Base-by-base conservation (phyloP, 2,113 vertebrate species). In the Syrrhaptes paradoxus region DNA sequence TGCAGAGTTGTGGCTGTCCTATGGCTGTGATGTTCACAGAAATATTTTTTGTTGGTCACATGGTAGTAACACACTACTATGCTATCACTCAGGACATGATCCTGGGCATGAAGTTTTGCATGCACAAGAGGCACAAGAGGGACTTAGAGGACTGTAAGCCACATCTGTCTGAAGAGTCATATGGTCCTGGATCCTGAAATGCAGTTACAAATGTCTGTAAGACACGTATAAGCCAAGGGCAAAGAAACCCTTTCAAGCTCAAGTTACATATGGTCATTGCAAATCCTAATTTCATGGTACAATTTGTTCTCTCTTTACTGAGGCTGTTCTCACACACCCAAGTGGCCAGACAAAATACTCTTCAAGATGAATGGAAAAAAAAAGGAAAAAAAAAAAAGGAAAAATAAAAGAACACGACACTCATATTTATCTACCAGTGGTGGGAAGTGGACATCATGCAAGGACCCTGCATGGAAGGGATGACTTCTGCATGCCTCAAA, bases 21-120 rank as follows among this genome's bases (percentile, higher is more conserved):
- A 4, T 12, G 29, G 6, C 28, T 57, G 19, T 20, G 45, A 29
- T 12, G 13, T 12, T 41, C 41, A 45, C 52, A 76, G 25, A 51
- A 66, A 41, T 3, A 9, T 51, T 25, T 85, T 11, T n/a, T 51
- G 32, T 24, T 17, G 36, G 29, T 48, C 9, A 29, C 7, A 3
- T 0, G 0, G 3, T 0, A 13, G 4, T 17, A 57, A 55, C 48
- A 5, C 10, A n/a, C 16, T 18, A 7, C 58, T 10, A 9, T 71
- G 52, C 25, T 46, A 0, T 68, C 70, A 45, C 31, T 59, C 32
- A 13, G 19, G 18, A 67, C 1, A 10, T 3, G 7, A 15, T 43
- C 20, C 41, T 15, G 49, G 29, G 8, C 7, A 7, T 31, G 34
- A 63, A 70, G 7, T 70, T 91, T 85, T 46, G 14, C 4, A 6